phyloP scores from a whole-genome alignment of 2,113 vertebrate genomes.

The Tachuris rubrigastra region DNA sequence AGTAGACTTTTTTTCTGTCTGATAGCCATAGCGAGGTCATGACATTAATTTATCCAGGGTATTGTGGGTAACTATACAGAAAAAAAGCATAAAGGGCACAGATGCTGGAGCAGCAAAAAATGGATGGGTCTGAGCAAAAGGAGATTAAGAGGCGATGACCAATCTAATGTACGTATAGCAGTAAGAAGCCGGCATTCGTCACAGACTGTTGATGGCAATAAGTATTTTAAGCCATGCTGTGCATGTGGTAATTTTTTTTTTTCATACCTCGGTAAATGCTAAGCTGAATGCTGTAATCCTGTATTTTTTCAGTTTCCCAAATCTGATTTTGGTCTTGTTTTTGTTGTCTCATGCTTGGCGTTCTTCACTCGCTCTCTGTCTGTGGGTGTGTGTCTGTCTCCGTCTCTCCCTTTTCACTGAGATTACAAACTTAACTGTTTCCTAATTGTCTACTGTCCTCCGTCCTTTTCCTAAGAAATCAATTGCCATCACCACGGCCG shows the following conservation, averaged over 20 bases:
- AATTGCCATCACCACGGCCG: not conserved
- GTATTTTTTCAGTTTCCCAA: slow-evolving; percentile 42
- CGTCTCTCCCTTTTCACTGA: not conserved
- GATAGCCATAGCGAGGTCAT: slow-evolving; percentile 70
- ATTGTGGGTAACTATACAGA: slow-evolving; percentile 71
- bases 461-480: not conserved
- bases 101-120: slow-evolving; percentile 68
- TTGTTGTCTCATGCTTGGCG: slow-evolving; percentile 30
- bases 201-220: slow-evolving; percentile 53
- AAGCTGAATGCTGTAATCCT: not conserved
- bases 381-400: slow-evolving; percentile 53
- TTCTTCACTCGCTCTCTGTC: slow-evolving; percentile 1
- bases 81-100: slow-evolving; percentile 62
- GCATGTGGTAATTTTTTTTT: not conserved
- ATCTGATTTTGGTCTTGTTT: slow-evolving; percentile 35
- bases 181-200: slow-evolving; percentile 43
- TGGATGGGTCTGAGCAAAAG: slow-evolving; percentile 66
- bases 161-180: slow-evolving; percentile 56
- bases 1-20: slow-evolving; percentile 63
- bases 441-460: slow-evolving; percentile 11
- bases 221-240: slow-evolving; percentile 51
- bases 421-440: slow-evolving; percentile 52
- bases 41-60: slow-evolving; percentile 76
- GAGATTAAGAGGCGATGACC: slow-evolving; percentile 64
- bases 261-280: slow-evolving; percentile 31